phyloP scores from a whole-genome alignment of 2,797 vertebrate genomes.

The Rhynchotus rufescens region DNA sequence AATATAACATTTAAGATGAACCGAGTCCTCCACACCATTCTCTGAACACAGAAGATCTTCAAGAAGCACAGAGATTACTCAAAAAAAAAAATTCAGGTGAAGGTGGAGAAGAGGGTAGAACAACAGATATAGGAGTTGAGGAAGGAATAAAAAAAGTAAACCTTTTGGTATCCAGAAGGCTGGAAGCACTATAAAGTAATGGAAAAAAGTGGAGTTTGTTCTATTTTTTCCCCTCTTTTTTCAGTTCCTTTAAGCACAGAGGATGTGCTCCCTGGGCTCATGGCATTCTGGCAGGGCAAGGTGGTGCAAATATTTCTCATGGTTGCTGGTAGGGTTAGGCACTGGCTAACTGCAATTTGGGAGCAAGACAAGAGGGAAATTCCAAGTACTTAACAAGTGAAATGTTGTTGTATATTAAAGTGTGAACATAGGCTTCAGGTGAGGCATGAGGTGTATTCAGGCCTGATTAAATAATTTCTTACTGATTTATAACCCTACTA shows the following conservation, averaged over 20 bases:
- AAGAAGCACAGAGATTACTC: background rate
- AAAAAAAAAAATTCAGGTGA: background rate
- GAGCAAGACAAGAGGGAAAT: background rate
- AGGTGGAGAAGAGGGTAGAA: background rate
- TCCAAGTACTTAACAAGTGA: background rate
- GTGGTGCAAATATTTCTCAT: background rate
- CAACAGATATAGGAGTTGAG: background rate
- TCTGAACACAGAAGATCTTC: rapidly evolving
- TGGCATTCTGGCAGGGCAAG: background rate
- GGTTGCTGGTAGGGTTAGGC: background rate
- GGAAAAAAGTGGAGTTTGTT: background rate
- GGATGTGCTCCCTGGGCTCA: background rate
- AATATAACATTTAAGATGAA: background rate
- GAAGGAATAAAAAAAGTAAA: background rate
- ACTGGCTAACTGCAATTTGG: background rate
- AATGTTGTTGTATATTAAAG: rapidly evolving
- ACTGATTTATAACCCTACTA: background rate
- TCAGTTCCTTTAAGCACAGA: background rate
- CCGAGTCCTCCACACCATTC: rapidly evolving
- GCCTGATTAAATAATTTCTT: background rate
- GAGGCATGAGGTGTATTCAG: background rate
- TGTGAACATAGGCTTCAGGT: background rate
- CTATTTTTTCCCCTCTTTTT: background rate
- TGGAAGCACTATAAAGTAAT: background rate
- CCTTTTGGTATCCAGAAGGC: background rate